Conservation (phyloP, 1,140 invertebrate genomes). For the Eriosoma lanigerum region DNA sequence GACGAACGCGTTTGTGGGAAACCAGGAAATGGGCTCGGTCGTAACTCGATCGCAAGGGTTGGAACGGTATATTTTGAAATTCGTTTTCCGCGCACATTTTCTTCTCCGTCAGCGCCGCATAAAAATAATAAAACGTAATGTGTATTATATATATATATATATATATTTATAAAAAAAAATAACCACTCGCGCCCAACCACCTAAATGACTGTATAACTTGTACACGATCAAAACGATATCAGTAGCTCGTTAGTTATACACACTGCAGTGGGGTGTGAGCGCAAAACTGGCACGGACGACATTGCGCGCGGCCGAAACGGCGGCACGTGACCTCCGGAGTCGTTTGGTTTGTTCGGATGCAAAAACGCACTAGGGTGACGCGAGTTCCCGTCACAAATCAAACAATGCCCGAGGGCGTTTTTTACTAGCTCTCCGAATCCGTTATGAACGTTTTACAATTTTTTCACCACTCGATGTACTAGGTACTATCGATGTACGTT, state of each 20-base stretch:
- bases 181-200: not conserved
- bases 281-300: not conserved
- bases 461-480: constrained; percentile 13
- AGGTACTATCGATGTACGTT: no score
- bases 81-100: not conserved
- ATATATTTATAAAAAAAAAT: no score
- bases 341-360: not conserved
- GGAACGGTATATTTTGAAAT: not conserved
- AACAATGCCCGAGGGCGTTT: constrained; percentile 20
- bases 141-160: no score
- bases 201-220: not conserved
- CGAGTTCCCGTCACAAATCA: constrained; percentile 37
- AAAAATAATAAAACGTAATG: no score
- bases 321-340: not conserved
- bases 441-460: not conserved
- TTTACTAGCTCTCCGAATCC: not conserved
- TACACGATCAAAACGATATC: constrained; percentile 47
- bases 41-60: constrained; percentile 43
- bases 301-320: no score
- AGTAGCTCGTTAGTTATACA: constrained; percentile 37
- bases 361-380: not conserved
- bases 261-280: no score
- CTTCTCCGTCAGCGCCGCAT: no score
- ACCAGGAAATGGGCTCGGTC: constrained; percentile 17
- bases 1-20: constrained; percentile 11